Evolutionary conservation across 2,113 vertebrate species (phyloP).

Genomic region (Colius striatus): DNA sequence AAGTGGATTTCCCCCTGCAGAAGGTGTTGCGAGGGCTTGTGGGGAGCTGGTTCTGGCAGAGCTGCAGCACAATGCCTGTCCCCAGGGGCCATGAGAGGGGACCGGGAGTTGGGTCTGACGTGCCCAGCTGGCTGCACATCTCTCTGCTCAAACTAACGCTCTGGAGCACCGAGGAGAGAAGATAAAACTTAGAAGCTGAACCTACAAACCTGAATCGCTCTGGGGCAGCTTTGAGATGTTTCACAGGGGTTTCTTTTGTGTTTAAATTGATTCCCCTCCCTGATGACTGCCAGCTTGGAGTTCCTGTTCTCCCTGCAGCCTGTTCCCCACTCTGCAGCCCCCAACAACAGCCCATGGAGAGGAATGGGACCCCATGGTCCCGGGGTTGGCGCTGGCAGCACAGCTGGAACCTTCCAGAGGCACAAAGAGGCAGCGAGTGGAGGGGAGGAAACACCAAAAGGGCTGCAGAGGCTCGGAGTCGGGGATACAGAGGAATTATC

Average conservation of each 20-base stretch:
- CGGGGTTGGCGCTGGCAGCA: not conserved
- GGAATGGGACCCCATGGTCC: not conserved
- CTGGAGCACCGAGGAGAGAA: not conserved
- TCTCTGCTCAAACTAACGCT: not conserved
- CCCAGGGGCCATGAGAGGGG: not conserved
- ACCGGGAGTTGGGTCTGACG: not conserved
- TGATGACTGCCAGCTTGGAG: not conserved
- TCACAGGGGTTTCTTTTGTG: not conserved
- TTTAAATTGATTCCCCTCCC: not conserved
- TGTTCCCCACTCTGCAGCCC: not conserved
- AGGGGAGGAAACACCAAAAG: not conserved
- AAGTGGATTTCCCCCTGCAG: not conserved
- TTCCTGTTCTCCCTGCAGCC: not conserved
- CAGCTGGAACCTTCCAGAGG: not conserved
- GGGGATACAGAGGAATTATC: constrained; percentile 20
- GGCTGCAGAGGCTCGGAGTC: constrained; percentile 5
- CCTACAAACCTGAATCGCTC: not conserved
- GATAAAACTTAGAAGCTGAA: not conserved
- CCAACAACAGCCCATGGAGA: not conserved
- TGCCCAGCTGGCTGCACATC: too few species aligned
- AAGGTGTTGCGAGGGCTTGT: not conserved
- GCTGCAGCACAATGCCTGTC: not conserved
- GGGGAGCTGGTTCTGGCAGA: not conserved
- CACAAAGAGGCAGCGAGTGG: not conserved
- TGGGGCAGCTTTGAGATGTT: not conserved